A percentile compares a stretch with the other conserved stretches of the same genome.
Conservation (phyloP, 2,797 vertebrate genomes). For the Petrocephalus schoutedeni region DNA sequence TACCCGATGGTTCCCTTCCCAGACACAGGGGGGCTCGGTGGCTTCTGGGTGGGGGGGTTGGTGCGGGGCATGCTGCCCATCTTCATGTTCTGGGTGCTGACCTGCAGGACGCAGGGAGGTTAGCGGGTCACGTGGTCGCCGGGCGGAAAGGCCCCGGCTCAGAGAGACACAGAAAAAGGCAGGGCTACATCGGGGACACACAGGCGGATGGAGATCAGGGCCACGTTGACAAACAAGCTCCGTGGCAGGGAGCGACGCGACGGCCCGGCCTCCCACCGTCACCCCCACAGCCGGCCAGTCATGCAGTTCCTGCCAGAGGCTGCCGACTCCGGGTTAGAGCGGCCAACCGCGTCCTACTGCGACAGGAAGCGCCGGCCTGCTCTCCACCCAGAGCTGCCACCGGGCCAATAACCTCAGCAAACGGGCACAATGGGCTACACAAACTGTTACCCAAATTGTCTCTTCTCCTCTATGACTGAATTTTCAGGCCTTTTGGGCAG, state of each 20-base stretch:
- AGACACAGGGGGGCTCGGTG: slow-evolving; percentile 83
- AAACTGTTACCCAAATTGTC: neutral
- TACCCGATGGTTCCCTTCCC: slow-evolving; percentile 89
- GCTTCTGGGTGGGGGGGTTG: slow-evolving; percentile 86
- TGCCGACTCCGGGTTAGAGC: neutral
- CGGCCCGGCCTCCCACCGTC: neutral
- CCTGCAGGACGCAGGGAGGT: slow-evolving; percentile 56
- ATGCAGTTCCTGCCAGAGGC: neutral
- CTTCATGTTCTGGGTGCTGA: slow-evolving; percentile 86
- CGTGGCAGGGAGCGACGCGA: neutral
- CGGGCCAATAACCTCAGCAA: neutral
- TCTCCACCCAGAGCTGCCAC: neutral
- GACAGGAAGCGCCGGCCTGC: neutral
- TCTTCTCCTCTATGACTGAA: neutral
- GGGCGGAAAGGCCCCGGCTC: neutral
- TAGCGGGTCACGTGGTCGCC: neutral
- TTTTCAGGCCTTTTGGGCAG: neutral
- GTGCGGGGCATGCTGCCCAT: slow-evolving; percentile 79
- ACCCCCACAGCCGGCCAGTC: slow-evolving; percentile 8
- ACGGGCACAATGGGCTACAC: neutral
- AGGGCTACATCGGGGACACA: neutral
- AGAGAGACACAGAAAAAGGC: neutral
- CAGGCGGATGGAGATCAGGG: neutral
- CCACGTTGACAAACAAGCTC: neutral
- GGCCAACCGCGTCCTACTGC: neutral